Base-by-base conservation (phyloP, 2,113 vertebrate species). In the Clarias macrocephalus region DNA sequence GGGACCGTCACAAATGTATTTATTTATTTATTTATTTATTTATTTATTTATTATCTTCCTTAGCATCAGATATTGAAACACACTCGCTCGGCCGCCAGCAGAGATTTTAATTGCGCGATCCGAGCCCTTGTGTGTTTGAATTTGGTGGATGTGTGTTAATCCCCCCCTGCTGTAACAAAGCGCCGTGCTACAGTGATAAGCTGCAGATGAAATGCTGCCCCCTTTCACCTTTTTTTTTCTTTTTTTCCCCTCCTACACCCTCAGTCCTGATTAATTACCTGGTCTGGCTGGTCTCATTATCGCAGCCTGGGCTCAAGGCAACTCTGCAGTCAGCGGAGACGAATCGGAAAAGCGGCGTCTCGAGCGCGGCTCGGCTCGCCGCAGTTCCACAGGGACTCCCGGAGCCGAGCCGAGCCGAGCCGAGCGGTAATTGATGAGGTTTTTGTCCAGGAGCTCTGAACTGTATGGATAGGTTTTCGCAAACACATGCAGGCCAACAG, bases 371-470 rank as follows among this genome's bases (percentile, higher is more conserved):
- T 60, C 73, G 1, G 25, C 62, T 54, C 30, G 84, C 54, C 84
- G 75, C 65, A 4, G 68, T 77, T 86, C 87, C 85, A 65, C 23
- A 19, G 84, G 85, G 89, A 86, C 65, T 56, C 62, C 54, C 54
- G 52, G 33, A 54, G 16, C 56, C 37, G 70, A 63, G 68, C 80
- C 62, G 33, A 52, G 12, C 80, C 15, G 68, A 52, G 65, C 84
- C n/a, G 48, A 42, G 59, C 82, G 70, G 59, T 87, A 88, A 90
- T 90, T 90, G 82, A 90, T 89, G 87, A 59, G 5, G 5, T 62
- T 79, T 80, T 82, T 73, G 59, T 85, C 37, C 37, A 11, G 16
- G 11, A 57, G 80, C 59, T 25, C 81, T 83, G 56, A 82, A 63
- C 56, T 68, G 60, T 87, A 73, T 72, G 79, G 80, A 48, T 79